Evolutionary conservation across 2,797 vertebrate species (phyloP).

Genomic region (Rhinophrynus dorsalis): DNA sequence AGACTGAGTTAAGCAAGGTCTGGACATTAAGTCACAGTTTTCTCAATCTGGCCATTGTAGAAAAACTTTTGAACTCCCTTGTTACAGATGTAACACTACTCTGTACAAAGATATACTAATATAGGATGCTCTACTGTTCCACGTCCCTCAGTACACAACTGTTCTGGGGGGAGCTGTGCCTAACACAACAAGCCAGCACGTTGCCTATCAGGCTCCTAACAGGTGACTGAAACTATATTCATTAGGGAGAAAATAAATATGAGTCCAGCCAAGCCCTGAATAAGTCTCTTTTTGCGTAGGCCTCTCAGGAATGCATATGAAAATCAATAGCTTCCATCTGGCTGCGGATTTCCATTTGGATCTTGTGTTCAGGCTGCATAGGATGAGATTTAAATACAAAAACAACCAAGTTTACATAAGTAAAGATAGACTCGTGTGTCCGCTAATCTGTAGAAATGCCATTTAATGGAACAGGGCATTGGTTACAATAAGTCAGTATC

Average conservation of each 20-base stretch:
- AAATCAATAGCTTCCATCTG: slow-evolving; percentile 31
- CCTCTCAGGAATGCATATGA: slow-evolving; percentile 39
- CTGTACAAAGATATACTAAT: no score
- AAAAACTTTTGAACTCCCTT: no score
- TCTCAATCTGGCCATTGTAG: no score
- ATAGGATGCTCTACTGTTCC: no score
- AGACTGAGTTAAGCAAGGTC: no score
- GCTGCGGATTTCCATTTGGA: not conserved
- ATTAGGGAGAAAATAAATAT: slow-evolving; percentile 16
- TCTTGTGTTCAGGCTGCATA: not conserved
- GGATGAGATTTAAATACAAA: slow-evolving; percentile 7
- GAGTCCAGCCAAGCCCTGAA: not conserved
- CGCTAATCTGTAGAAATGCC: slow-evolving; percentile 8
- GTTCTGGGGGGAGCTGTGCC: no score
- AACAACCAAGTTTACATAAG: not conserved
- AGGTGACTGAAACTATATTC: slow-evolving; percentile 22
- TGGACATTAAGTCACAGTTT: no score
- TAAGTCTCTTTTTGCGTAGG: not conserved
- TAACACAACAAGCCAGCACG: slow-evolving; percentile 5
- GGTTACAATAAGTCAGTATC: not conserved
- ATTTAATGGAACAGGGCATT: not conserved
- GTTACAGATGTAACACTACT: no score
- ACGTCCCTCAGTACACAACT: not conserved
- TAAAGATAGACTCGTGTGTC: not conserved
- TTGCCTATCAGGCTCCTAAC: not conserved